These are phyloP conservation scores for Eledone cirrhosa DNA, from an alignment of 2,888 invertebrate species.

Conservation along the genomic window DNA sequence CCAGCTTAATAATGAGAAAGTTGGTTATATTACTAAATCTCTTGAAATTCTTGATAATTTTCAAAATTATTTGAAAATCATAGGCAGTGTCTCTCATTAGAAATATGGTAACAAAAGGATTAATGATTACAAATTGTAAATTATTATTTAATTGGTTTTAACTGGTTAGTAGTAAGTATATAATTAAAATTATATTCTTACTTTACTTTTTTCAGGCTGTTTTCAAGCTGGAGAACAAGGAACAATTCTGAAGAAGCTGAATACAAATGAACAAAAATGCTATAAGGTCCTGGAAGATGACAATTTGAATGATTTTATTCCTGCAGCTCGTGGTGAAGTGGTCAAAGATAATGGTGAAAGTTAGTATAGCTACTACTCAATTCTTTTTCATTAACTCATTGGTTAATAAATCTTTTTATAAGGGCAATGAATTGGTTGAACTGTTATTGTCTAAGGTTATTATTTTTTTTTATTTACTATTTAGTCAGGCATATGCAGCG, in stretches of 20 bases:
- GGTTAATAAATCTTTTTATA: too few species aligned
- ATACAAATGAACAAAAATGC: slow-evolving; percentile 88
- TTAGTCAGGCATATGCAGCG: too few species aligned
- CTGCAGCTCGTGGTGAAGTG: slow-evolving; percentile 84
- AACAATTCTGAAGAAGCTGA: slow-evolving; percentile 91
- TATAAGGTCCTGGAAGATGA: slow-evolving; percentile 90
- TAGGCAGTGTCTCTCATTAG: too few species aligned
- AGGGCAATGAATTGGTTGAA: too few species aligned
- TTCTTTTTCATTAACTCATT: too few species aligned
- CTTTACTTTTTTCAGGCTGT: slow-evolving; percentile 73
- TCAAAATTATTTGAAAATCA: too few species aligned
- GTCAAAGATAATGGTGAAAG: slow-evolving; percentile 55
- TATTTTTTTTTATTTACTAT: too few species aligned
- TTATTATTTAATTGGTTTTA: neutral
- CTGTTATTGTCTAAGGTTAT: too few species aligned
- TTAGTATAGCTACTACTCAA: slow-evolving; percentile 50
- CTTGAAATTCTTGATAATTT: too few species aligned
- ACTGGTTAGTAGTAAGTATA: neutral
- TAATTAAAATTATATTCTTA: neutral
- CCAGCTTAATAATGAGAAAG: too few species aligned
- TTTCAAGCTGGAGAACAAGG: slow-evolving; percentile 90
- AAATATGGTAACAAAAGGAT: too few species aligned
- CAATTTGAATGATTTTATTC: slow-evolving; percentile 86
- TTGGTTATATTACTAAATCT: too few species aligned
- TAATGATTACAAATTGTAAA: neutral